A percentile compares a stretch with the other conserved stretches of the same genome.
Evolutionary conservation across 2,797 vertebrate species (phyloP).

Genomic region (Chrosomus eos): DNA sequence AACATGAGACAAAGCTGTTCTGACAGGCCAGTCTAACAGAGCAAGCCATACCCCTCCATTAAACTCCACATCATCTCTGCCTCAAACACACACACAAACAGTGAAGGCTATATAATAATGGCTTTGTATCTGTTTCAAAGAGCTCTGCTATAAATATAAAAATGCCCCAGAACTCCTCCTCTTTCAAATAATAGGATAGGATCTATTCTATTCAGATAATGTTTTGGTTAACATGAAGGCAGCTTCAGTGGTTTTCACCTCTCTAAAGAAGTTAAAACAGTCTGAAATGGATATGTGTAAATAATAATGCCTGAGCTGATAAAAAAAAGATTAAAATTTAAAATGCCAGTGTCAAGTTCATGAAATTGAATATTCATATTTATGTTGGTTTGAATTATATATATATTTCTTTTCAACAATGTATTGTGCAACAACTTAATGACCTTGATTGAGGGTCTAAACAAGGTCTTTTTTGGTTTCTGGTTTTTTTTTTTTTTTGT

Average conservation of each 20-base stretch:
- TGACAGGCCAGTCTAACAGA: conserved; percentile 99
- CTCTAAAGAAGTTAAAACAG: background rate
- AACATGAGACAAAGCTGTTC: conserved; percentile 99
- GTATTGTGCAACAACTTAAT: background rate
- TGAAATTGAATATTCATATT: background rate
- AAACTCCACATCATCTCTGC: conserved; percentile 55
- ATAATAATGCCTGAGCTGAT: background rate
- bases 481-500: conserved; percentile 1
- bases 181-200: conserved; percentile 31
- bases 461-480: background rate
- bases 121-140: conserved; percentile 46
- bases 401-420: background rate
- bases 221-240: conserved; percentile 4
- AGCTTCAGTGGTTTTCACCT: background rate
- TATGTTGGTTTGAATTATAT: background rate
- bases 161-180: conserved; percentile 21
- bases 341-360: background rate
- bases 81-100: conserved; percentile 45
- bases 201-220: conserved; percentile 28
- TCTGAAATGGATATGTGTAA: background rate
- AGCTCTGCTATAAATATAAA: conserved; percentile 39
- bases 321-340: background rate
- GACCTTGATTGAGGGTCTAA: background rate
- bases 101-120: conserved; percentile 51
- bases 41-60: conserved; percentile 77